Base-by-base conservation (phyloP, 2,888 invertebrate genomes). In the Elmis aenea region DNA sequence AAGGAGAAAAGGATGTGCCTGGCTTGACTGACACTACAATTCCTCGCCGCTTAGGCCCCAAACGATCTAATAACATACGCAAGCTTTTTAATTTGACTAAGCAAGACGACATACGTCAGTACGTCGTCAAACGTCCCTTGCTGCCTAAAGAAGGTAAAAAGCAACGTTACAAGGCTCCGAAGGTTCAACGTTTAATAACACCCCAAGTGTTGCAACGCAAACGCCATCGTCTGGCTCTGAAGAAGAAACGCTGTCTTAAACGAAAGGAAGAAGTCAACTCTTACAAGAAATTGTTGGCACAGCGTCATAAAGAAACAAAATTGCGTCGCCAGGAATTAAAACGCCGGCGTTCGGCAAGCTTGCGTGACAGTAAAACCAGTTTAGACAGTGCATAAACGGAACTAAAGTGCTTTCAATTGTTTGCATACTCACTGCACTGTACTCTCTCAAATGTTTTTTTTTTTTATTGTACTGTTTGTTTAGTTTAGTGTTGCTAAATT, bases 281-380 rank as follows among this genome's bases (percentile, higher is more conserved):
- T 33, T 87, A 85, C 61, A 82, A 83, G 27, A 84, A 85, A 59
- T 64, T 86, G 39, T 64, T 88, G 56, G 81, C 83, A 28, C 77
- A 79, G 60, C 71, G 84, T 38, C 77, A 81, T 54, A 85, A 85
- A 70, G 85, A 81, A 31, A 42, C 45, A 2, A 59, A 61, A 42
- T 50, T 54, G 28, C 47, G 49, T 9, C 48, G 56, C n/a, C 48
- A 58, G 34, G 55, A 59, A 29, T 29, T 84, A 50, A 84, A 84
- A 67, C 77, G 88, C 62, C 77, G 83, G 58, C 80, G 87, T 42
- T 86, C 87, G 34, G 85, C 87, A 52, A 88, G 87, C 26, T 77
- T 87, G 56, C 77, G 87, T 46, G 88, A 87, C 62, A 88, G 88
- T 14, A 88, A 86, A 75, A 85, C 86, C 61, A 88, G 87, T 27